Conservation (phyloP, 2,113 vertebrate genomes). For the Sylvilagus bachmani region DNA sequence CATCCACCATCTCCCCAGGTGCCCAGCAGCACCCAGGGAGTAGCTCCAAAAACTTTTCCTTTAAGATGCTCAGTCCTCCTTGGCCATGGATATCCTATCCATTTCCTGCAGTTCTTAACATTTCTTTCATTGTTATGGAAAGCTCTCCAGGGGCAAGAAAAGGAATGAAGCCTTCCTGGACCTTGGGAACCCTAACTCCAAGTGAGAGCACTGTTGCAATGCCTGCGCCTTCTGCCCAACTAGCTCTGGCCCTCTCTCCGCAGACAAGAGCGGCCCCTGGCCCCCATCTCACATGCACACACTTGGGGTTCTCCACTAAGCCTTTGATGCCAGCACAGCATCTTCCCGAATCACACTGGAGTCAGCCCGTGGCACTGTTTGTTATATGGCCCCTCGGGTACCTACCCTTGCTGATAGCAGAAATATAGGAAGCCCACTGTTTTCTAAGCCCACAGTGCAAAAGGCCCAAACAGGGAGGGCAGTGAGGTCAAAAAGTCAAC, state of each 20-base stretch:
- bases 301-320: constrained; percentile 14
- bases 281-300: constrained; percentile 68
- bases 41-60: constrained; percentile 20
- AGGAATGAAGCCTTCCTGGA: constrained; percentile 74
- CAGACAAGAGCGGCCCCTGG: neutral
- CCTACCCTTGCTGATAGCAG: constrained; percentile 44
- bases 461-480: neutral
- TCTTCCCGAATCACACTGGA: constrained; percentile 46
- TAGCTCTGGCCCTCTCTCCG: constrained; percentile 73
- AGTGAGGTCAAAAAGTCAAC: neutral
- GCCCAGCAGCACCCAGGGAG: neutral
- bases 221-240: constrained; percentile 78
- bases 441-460: constrained; percentile 10
- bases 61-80: constrained; percentile 23
- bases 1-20: constrained; percentile 39
- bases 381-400: constrained; percentile 2
- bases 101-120: neutral
- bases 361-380: neutral
- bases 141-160: neutral
- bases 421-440: neutral
- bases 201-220: constrained; percentile 62
- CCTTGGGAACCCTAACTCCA: constrained; percentile 78
- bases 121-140: constrained; percentile 70
- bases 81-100: neutral
- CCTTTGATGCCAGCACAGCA: constrained; percentile 68